Evolutionary conservation across 2,113 vertebrate species (phyloP), one percentile per base, ranked within the genome.

Genomic region (Indicator maculatus): DNA sequence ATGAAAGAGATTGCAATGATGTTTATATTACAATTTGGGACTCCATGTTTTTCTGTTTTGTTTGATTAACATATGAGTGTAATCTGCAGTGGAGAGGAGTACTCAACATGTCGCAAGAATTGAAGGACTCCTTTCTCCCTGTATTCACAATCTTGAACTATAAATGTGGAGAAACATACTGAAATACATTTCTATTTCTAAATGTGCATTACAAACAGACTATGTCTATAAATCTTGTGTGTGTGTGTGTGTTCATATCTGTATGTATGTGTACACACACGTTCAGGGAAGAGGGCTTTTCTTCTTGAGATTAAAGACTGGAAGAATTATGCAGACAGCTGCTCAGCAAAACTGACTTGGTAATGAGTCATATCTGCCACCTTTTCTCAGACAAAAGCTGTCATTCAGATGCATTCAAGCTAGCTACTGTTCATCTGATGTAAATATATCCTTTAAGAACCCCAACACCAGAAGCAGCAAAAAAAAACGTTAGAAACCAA

Each of bases 281-380:
- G 0, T 53, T 75, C 26, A 69, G 58, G 64, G 33, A 93, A 86
- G 56, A 67, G 33, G 39, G 16, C 4, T 93, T 88, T 89, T 61
- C 90, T 77, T 81, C 83, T 88, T 58, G 27, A 84, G n/a, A 88
- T 86, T 83, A 88, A 84, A 86, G 88, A 80, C 23, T 74, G 60
- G 21, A 80, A 90, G 66, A 90, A 93, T 92, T 90, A 96, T 88
- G 86, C 93, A 93, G 91, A 93, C 80, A 93, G 92, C 73, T 94
- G 95, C 65, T 92, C 92, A 79, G 86, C 64, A 84, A 84, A 86
- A 88, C 63, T 88, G 88, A 61, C 36, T 95, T 94, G 66, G 52
- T 77, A 78, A 86, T 95, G 93, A 94, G 38, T 92, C 80, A 90
- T 92, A 95, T 74, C 83, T 92, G 80, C 44, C 70, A 93, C 41